Evolutionary conservation across 1,140 invertebrate genomes (phyloP), one percentile per base, ranked within the genome.

Genomic region (Elysia chlorotica): DNA sequence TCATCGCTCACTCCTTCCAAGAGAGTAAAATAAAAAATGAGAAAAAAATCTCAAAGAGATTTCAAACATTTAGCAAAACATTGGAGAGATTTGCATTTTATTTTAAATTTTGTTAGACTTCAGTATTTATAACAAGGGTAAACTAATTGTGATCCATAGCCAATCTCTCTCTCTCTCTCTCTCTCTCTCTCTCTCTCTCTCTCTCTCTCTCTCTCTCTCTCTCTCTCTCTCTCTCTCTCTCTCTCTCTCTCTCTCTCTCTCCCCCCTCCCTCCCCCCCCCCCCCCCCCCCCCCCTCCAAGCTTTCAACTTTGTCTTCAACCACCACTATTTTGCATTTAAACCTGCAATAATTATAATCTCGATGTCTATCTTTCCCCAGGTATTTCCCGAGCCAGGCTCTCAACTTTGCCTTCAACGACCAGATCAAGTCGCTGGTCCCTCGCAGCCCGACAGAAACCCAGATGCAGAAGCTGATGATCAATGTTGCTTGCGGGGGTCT

Each of bases 371-470:
- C 36, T 14, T 19, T 67, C 23, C 25, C 10, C 48, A 73, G 76
- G 54, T 78, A 96, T 89, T 97, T 96, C 89, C 95, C 95, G 74
- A 96, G 95, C 65, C 95, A 97, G 89, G 95, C 95, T 74, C 89
- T 97, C 75, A 97, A 97, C 90, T 97, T 97, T 89, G 94, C 95
- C 78, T 96, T 96, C 89, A 96, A 96, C 89, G 94, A 95, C 87
- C 80, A 88, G 65, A 94, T 94, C 89, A 95, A 95, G 90, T 89
- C 92, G 84, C 72, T 85, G 21, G 88, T 87, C 61, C 81, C 82
- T 56, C 23, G 57, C 25, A 72, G 67, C 56, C 81, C 81, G 65
- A 61, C 65, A 17, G 84, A 85, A 48, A 56, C 73, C 25, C 81
- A 83, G 74, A 53, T 48, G 14, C 73, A 76, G 21, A 76, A 77